Evolutionary conservation across 2,797 vertebrate genomes (phyloP), one percentile per base, ranked within the genome.

Genomic region (Sebastes paucispinis): DNA sequence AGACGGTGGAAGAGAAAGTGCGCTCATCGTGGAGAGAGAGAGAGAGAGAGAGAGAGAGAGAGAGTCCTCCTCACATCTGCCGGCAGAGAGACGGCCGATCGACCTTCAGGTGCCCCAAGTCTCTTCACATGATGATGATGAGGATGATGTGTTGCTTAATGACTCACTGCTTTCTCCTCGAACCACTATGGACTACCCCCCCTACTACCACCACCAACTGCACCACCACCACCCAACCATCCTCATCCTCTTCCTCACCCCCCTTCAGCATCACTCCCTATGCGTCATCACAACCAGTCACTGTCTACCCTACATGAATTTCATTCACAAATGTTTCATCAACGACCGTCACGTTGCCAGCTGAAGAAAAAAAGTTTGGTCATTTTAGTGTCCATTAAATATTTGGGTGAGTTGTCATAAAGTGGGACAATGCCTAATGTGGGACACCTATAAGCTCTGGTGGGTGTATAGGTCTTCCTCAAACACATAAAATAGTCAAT

Each of bases 231-330:
- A 50, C 31, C 78, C 77, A 47, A 16, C 9, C 43, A 18, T 18
- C 43, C 43, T 47, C 43, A 47, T 47, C 16, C 43, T 47, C 79
- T 63, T 59, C 77, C 80, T 75, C 86, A 14, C 58, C 72, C 47
- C 36, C 64, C 65, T 36, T 69, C 87, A 88, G 88, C 91, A 91
- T 92, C 92, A 70, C 82, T 74, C 77, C 70, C 72, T 31, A 82
- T 92, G 89, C 93, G 92, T 93, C 93, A 94, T 90, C 86, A 12
- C 71, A 31, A 58, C 69, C 84, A 71, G 76, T 88, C 83, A 73
- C 79, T 22, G 86, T 86, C 69, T 29, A 5, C 57, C 69, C 73
- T 20, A 64, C 43, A 71, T 25, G 80, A 78, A 77, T 81, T 77
- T 86, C 82, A 82, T 85, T 87, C 74, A 86, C 13, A 83, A 82